Base-by-base conservation (phyloP, 1,140 invertebrate genomes). In the Eupeodes corollae region DNA sequence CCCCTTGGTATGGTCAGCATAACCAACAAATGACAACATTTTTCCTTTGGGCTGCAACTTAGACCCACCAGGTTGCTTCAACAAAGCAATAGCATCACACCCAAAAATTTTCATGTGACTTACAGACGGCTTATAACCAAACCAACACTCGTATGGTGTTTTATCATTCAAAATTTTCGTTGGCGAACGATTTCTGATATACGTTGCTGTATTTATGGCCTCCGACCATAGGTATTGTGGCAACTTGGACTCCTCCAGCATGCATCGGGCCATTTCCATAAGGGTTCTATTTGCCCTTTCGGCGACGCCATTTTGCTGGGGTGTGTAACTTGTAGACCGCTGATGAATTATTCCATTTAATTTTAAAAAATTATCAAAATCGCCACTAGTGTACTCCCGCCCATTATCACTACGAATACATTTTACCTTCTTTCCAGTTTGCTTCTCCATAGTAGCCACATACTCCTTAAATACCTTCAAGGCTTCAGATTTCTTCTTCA, bases 241-340 rank as follows among this genome's bases (percentile, higher is more conserved):
- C 19, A 75, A 32, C 6, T 35, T 34, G 11, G 51, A 31, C 11
- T 42, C 35, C 12, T 38, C 6, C n/a, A 73, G 40, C 59, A 72
- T 61, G 38, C 50, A 49, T 18, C 54, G 16, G 10, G 55, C 50
- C 40, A 44, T 51, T 44, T 56, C 55, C 3, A 52, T 41, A 6
- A 57, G 34, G 11, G 52, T 59, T 15, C 53, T 42, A 40, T 54
- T 59, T 3, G 44, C 41, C 14, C 53, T 47, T 49, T 73, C 70
- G 40, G 58, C 51, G 11, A 60, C 48, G n/a, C 66, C 69, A 58
- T 73, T 73, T 50, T 70, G 66, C 43, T 72, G 47, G 30, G 70
- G 69, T 8, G 61, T 62, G 42, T 73, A 68, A 2, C 53, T 32
- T 1, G 60, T 57, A 10, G 69, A 68, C 8, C 37, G 52, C 47